Base-by-base conservation (phyloP, 2,888 invertebrate species). In the Sabatieria punctata region DNA sequence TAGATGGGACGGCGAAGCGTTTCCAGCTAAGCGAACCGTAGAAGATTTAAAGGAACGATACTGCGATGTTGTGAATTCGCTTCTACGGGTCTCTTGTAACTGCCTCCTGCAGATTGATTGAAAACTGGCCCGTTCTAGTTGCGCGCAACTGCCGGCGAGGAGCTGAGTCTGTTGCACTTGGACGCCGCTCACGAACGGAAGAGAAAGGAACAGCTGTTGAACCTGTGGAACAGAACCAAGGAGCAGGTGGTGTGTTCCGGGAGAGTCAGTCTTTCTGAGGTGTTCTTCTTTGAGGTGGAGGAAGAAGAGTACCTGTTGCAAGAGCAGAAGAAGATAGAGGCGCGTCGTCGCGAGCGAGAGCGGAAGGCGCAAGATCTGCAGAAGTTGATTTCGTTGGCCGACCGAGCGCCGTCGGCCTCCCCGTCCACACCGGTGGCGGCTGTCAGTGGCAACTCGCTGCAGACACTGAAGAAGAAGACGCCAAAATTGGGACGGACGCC, bases 11-110 rank as follows among this genome's bases (percentile, higher is more conserved):
- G 71, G 76, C 1, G 77, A 78, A 8, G 79, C 79, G 40, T 85
- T 78, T 66, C 73, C 78, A 0, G 75, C 77, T 47, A 75, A 83
- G 59, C 55, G 68, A 42, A 79, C 80, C 47, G 78, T 95, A 1
- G 97, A 99, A 68, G 95, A 97, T 63, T 68, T 97, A 4, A 97
- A 99, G 66, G 95, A 95, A 60, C 74, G 95, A 55, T 95, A 89
- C 66, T 93, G 93, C 65, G 80, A 79, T 60, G 78, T 93, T 33
- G 78, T 79, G 63, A 82, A 80, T 36, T 75, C 77, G 47, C 69
- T 95, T 41, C 75, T 77, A 43, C 85, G 84, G 74, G 81, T 82
- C 66, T 6, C 35, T 13, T 24, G 26, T 18, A 4, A 11, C 40
- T 27, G 35, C 8, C 19, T 19, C 18, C 25, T 22, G 44, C 4